Base-by-base conservation (phyloP, 2,888 invertebrate species). In the Cerastis rubricosa region DNA sequence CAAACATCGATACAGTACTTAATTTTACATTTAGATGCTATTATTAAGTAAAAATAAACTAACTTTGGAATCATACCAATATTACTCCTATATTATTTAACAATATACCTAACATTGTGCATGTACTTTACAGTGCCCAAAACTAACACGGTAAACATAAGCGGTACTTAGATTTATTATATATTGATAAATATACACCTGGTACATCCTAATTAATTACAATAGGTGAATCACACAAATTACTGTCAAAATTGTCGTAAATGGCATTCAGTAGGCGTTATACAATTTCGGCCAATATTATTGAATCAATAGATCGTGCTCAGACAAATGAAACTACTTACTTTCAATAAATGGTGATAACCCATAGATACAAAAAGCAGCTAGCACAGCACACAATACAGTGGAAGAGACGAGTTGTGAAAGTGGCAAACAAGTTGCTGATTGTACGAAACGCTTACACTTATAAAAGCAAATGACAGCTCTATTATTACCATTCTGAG, bases 301-400 rank as follows among this genome's bases (percentile, higher is more conserved):
- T 90, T 87, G 90, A 90, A 90, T 91, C 90, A 92, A 91, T 93
- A 90, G 90, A 90, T 94, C 93, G 96, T 96, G 95, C 95, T 94
- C 85, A 92, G 91, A 94, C 92, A 94, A 93, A 92, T 90, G 93
- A 91, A 92, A 93, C 94, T 95, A 96, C 94, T 92, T 95, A 95
- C 94, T 92, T 89, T 93, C 92, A 94, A 93, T 93, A 95, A 93
- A 94, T 94, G 94, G 96, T 96, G 96, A 95, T 95, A 94, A 95
- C 94, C 95, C 95, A 95, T 95, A 96, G 95, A 95, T 95, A 96
- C 96, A 96, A 96, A 96, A 96, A 96, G 96, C 96, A 96, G 96
- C 96, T 96, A 96, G 95, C 96, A 96, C 95, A 96, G 95, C 96
- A 96, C 96, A 96, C 96, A 94, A 92, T 94, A 96, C 94, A 96